phyloP scores from a whole-genome alignment of 2,113 vertebrate species.

The Hippocampus zosterae region DNA sequence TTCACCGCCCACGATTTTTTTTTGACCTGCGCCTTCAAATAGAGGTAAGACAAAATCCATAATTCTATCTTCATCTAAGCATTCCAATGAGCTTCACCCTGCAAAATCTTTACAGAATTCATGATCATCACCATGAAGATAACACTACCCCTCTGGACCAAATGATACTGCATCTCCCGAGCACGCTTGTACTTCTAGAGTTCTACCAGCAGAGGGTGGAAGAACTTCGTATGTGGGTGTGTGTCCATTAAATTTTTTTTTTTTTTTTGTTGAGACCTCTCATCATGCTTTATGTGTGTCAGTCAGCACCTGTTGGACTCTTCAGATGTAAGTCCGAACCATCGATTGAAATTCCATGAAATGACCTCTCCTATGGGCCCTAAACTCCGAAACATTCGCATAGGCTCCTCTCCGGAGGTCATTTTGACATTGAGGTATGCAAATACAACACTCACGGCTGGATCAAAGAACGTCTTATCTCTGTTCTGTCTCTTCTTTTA shows the following conservation, averaged over 20 bases:
- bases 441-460: conserved; percentile 10
- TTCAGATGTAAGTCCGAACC: conserved; percentile 18
- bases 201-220: conserved; percentile 31
- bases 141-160: background rate
- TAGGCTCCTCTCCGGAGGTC: background rate
- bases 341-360: background rate
- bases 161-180: background rate
- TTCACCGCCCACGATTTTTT: background rate
- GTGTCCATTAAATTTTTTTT: background rate
- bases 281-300: background rate
- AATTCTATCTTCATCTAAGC: background rate
- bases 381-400: background rate
- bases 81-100: background rate
- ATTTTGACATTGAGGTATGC: conserved; percentile 1
- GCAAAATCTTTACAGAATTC: background rate
- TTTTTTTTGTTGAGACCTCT: background rate
- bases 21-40: background rate
- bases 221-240: background rate
- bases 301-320: conserved; percentile 25
- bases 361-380: background rate
- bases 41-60: background rate
- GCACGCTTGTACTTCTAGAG: background rate
- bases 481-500: conserved; percentile 17
- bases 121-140: background rate
- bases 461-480: conserved; percentile 33